Conservation (phyloP, 2,888 invertebrate species). For the Clusia tigrina region DNA sequence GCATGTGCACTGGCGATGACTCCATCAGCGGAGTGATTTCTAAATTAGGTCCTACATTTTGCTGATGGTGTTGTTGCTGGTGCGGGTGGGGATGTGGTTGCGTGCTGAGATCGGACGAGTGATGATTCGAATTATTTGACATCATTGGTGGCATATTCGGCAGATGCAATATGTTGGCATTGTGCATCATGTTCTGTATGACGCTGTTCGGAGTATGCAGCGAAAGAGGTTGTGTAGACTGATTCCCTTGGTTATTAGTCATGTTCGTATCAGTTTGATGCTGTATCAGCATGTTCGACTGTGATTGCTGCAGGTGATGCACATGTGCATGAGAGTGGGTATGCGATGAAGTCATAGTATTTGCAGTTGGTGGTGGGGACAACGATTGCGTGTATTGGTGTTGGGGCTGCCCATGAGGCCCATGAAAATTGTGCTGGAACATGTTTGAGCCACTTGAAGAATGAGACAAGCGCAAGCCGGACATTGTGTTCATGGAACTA, state of each 20-base stretch:
- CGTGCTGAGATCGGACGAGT: slow-evolving; percentile 43
- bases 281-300: slow-evolving; percentile 53
- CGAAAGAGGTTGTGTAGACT: slow-evolving; percentile 23
- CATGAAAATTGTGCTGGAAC: slow-evolving; percentile 28
- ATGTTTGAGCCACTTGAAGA: no score
- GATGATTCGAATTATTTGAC: slow-evolving; percentile 38
- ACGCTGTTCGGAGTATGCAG: slow-evolving; percentile 43
- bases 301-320: slow-evolving; percentile 50
- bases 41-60: slow-evolving; percentile 38
- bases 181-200: slow-evolving; percentile 61
- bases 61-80: slow-evolving; percentile 28
- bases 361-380: slow-evolving; percentile 36
- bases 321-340: slow-evolving; percentile 35
- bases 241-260: slow-evolving; percentile 36
- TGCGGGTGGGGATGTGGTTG: slow-evolving; percentile 45
- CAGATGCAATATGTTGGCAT: slow-evolving; percentile 59
- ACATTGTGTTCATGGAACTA: background rate
- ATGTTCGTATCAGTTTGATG: slow-evolving; percentile 42
- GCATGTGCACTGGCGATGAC: slow-evolving; percentile 46
- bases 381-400: slow-evolving; percentile 36
- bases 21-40: slow-evolving; percentile 49
- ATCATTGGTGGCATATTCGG: slow-evolving; percentile 48
- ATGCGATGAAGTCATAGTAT: slow-evolving; percentile 21
- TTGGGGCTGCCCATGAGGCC: slow-evolving; percentile 32
- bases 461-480: slow-evolving; percentile 1